Percentiles rank a stretch among this genome's conserved stretches.
Evolutionary conservation across 1,140 invertebrate species (phyloP).

Genomic region (Macrostomum lignano): DNA sequence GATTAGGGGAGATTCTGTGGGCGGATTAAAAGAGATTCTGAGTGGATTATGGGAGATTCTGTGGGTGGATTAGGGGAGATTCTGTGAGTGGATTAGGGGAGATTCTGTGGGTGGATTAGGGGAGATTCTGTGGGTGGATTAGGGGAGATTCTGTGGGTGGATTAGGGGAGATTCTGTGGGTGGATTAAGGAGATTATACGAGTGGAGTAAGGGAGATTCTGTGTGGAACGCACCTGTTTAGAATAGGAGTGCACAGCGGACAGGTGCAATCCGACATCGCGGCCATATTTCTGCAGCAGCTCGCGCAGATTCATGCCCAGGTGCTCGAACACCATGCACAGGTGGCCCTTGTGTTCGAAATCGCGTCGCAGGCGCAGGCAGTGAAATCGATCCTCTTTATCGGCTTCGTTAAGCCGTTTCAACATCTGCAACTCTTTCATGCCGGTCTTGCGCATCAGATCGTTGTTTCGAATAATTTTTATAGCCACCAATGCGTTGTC

Average conservation of each 20-base stretch:
- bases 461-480: conserved; percentile 97
- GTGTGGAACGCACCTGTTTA: too few relatives aligned
- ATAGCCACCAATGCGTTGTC: conserved; percentile 72
- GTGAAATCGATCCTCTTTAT: conserved; percentile 87
- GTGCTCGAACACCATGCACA: conserved; percentile 93
- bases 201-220: too few relatives aligned
- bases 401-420: conserved; percentile 73
- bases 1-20: too few relatives aligned
- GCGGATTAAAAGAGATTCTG: too few relatives aligned
- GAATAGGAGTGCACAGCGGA: conserved; percentile 89
- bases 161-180: too few relatives aligned
- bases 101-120: too few relatives aligned
- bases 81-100: too few relatives aligned
- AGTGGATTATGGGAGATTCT: too few relatives aligned
- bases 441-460: conserved; percentile 96
- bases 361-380: conserved; percentile 58
- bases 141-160: too few relatives aligned
- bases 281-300: conserved; percentile 87
- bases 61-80: too few relatives aligned
- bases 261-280: conserved; percentile 77
- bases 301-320: conserved; percentile 38
- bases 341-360: conserved; percentile 61
- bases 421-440: conserved; percentile 80
- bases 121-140: too few relatives aligned
- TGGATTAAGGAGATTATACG: too few relatives aligned